Evolutionary conservation across 2,797 vertebrate species (phyloP).

Genomic region (Artibeus lituratus): DNA sequence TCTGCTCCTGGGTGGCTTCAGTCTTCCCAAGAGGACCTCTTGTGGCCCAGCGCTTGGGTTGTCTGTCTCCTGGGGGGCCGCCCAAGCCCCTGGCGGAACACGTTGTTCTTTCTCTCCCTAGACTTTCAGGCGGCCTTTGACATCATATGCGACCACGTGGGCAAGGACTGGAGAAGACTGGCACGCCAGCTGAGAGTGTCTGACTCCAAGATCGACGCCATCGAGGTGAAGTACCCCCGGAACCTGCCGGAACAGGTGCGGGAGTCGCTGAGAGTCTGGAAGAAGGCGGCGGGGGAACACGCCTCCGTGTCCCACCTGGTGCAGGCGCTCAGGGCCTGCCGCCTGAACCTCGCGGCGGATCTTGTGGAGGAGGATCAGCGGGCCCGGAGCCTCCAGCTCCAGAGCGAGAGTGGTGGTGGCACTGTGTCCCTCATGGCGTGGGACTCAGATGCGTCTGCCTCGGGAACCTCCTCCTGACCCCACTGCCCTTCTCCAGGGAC

Average conservation of each 20-base stretch:
- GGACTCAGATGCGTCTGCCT: fast-evolving
- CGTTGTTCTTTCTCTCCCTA: conserved; percentile 72
- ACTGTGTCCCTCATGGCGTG: fast-evolving
- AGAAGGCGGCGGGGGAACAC: conserved; percentile 63
- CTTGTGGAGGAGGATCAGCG: conserved; percentile 75
- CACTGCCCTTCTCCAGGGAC: fast-evolving
- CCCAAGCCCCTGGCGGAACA: fast-evolving
- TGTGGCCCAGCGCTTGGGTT: background rate
- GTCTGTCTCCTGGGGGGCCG: fast-evolving
- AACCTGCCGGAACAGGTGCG: conserved; percentile 82
- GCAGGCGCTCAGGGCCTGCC: conserved; percentile 82
- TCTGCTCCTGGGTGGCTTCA: background rate
- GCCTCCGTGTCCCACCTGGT: conserved; percentile 82
- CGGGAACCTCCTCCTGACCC: background rate
- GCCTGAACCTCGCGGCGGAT: conserved; percentile 88
- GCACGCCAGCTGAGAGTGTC: conserved; percentile 84
- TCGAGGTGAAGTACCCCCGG: conserved; percentile 75
- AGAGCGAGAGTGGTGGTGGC: fast-evolving
- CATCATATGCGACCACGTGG: conserved; percentile 82
- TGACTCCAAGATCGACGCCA: conserved; percentile 83
- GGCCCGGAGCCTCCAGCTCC: background rate
- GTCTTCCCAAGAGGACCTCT: background rate
- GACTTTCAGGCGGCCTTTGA: conserved; percentile 78
- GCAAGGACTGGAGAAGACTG: conserved; percentile 84
- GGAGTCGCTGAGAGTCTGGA: conserved; percentile 87